Conservation (phyloP, 1,140 invertebrate species). For the Triops cancriformis region DNA sequence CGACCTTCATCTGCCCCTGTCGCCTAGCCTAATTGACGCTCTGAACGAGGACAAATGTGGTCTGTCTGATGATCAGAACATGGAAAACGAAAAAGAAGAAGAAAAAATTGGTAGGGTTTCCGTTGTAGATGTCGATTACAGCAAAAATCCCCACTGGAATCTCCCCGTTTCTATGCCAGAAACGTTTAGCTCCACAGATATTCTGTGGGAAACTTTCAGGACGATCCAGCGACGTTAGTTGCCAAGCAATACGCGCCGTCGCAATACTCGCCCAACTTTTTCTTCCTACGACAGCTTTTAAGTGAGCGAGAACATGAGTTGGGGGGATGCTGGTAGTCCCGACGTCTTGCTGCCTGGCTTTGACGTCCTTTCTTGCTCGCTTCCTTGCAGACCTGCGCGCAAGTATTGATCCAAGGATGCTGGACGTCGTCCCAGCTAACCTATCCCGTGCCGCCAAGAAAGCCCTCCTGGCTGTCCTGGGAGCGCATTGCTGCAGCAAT, state of each 20-base stretch:
- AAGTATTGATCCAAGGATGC: not conserved
- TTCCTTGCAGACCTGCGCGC: too few relatives aligned
- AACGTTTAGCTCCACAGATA: not conserved
- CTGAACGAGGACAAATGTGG: not conserved
- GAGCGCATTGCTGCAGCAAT: slow-evolving; percentile 1
- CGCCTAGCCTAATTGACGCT: not conserved
- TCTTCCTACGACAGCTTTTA: too few relatives aligned
- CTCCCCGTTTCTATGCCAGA: not conserved
- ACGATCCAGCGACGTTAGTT: not conserved
- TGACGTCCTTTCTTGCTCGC: too few relatives aligned
- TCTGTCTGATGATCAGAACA: too few relatives aligned
- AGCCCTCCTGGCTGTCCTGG: not conserved
- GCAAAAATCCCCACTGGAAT: not conserved
- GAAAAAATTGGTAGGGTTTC: not conserved
- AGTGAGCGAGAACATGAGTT: too few relatives aligned
- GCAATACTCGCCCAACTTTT: not conserved
- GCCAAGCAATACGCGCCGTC: not conserved
- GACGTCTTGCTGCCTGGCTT: too few relatives aligned
- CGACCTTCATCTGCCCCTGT: too few relatives aligned
- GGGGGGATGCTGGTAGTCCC: too few relatives aligned
- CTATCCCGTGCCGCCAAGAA: not conserved
- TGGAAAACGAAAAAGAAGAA: not conserved
- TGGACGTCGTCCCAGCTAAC: not conserved
- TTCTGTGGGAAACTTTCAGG: not conserved
- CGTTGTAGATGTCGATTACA: not conserved